phyloP scores from a whole-genome alignment of 2,888 invertebrate species.

The Crioceris asparagi region DNA sequence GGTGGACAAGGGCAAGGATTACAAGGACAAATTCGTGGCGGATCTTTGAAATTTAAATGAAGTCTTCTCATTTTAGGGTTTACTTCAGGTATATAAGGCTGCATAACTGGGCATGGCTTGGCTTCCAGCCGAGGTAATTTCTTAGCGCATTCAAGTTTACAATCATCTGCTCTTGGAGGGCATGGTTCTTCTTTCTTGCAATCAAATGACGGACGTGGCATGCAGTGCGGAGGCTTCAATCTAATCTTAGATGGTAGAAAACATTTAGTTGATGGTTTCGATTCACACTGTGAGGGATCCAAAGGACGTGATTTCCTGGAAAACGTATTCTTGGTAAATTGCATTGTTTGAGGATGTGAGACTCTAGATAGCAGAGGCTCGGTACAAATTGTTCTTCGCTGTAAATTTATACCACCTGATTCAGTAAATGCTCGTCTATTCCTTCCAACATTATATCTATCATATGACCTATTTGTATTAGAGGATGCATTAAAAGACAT shows the following conservation, averaged over 20 bases:
- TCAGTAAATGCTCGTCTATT: too few relatives aligned
- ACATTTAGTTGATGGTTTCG: slow-evolving; percentile 3
- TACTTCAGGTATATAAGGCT: slow-evolving; percentile 6
- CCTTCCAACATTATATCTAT: too few relatives aligned
- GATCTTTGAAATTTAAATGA: background rate
- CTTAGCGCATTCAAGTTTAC: too few relatives aligned
- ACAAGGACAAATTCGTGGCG: slow-evolving; percentile 6
- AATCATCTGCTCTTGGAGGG: slow-evolving; percentile 10
- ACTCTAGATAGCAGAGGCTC: too few relatives aligned
- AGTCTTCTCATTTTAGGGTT: slow-evolving; percentile 4
- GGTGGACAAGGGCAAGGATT: slow-evolving; percentile 13
- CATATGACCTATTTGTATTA: too few relatives aligned
- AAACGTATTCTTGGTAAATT: too few relatives aligned
- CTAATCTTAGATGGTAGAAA: slow-evolving; percentile 11
- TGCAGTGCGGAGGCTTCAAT: slow-evolving; percentile 6
- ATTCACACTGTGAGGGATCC: slow-evolving; percentile 3
- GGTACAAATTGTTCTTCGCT: too few relatives aligned
- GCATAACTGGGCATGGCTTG: slow-evolving; percentile 8
- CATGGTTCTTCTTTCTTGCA: slow-evolving; percentile 5
- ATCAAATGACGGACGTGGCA: slow-evolving; percentile 6
- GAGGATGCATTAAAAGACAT: too few relatives aligned
- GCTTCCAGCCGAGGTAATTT: slow-evolving; percentile 6
- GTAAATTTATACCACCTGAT: too few relatives aligned
- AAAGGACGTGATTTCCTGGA: too few relatives aligned
- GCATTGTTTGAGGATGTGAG: too few relatives aligned